Base-by-base conservation (phyloP, 2,888 invertebrate genomes). In the Antitype chi region DNA sequence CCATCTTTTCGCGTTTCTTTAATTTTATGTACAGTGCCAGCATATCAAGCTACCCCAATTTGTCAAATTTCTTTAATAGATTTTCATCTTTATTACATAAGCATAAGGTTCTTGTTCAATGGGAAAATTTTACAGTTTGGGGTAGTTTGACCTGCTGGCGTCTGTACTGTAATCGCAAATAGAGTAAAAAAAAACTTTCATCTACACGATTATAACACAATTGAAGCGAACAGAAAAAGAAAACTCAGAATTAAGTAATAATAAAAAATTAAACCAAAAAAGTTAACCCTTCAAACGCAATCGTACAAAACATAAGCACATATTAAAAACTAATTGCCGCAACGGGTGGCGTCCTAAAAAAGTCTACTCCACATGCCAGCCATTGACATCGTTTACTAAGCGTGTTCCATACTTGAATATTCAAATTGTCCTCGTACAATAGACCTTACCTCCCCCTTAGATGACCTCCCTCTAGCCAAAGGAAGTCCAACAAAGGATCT, bases 351-450 rank as follows among this genome's bases (percentile, higher is more conserved):
- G 77, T 75, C 69, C 77, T 70, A 78, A 78, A 87, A 76, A 89
- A 89, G 59, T 53, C 87, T 86, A 83, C 76, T 83, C 80, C 89
- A 85, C 81, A 83, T 71, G 74, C 70, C 76, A 82, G 73, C 87
- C 88, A 94, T 94, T 92, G 92, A 92, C 93, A 90, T 92, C 92
- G 91, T 92, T 92, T 92, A 91, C 91, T 86, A 90, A 91, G 89
- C 92, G 91, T 92, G 91, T 91, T 80, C 92, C 91, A 92, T 92
- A 93, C 94, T 95, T 94, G 93, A 94, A 94, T 95, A 95, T 95
- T 95, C 93, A 95, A 95, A 95, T 95, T 92, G 92, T 91, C 90
- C 88, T 88, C 80, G 90, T 91, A 95, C 94, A 94, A 94, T 94
- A 89, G 91, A 87, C 87, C 88, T 76, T 77, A 85, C 87, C 88